phyloP scores from a whole-genome alignment of 2,888 invertebrate species.

The Poecilobothrus nobilitatus region DNA sequence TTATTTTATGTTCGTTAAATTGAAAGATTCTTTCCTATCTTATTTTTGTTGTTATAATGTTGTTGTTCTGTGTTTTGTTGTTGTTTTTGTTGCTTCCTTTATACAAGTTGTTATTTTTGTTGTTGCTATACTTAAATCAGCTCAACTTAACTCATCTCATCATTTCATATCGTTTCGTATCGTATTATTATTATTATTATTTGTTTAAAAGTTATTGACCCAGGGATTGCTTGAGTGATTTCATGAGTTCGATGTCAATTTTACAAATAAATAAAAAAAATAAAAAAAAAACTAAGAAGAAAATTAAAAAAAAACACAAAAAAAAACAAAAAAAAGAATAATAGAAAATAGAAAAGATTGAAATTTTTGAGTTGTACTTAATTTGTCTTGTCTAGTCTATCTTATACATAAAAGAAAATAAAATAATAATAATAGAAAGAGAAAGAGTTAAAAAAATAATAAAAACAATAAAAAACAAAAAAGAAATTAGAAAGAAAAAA shows the following conservation, averaged over 20 bases:
- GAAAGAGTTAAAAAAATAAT: no score
- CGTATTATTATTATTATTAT: background rate
- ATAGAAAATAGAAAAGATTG: background rate
- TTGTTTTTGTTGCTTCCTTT: no score
- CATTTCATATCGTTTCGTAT: background rate
- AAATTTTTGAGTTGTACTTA: constrained; percentile 3
- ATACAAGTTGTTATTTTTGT: no score
- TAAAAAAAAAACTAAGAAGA: background rate
- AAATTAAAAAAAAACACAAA: background rate
- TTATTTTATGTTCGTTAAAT: no score
- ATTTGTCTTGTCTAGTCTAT: background rate
- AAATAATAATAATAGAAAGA: no score
- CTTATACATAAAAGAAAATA: background rate
- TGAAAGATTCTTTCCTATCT: no score
- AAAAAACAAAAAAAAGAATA: background rate
- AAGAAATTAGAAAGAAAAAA: no score
- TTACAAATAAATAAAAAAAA: background rate
- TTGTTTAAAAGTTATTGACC: constrained; percentile 1
- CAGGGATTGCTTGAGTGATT: constrained; percentile 6
- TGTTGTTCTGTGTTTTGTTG: no score
- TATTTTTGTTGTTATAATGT: no score
- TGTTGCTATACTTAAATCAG: no score
- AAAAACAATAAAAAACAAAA: no score
- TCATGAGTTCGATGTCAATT: constrained; percentile 4
- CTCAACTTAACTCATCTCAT: background rate